Evolutionary conservation across 2,888 invertebrate genomes (phyloP), one percentile per base, ranked within the genome.

Genomic region (Erebia aethiops): DNA sequence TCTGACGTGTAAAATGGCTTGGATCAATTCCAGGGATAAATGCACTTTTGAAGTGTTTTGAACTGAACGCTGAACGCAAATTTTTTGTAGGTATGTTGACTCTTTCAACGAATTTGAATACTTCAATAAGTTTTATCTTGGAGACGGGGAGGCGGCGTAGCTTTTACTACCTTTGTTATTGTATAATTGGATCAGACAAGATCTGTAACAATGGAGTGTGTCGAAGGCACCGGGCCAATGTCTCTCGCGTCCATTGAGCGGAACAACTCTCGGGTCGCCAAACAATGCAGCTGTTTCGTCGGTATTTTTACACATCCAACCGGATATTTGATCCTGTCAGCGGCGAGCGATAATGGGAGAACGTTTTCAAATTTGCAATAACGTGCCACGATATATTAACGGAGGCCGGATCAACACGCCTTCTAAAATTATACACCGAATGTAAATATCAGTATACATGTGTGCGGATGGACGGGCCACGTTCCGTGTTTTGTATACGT

Each of bases 321-420:
- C 73, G 75, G 78, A 79, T 73, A 78, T 75, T 74, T 69, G 77
- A 78, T 79, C 78, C 76, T 70, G 74, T 73, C 73, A 56, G 64
- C 73, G 43, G 35, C 63, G 51, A 54, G 56, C 75, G 75, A 71
- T 74, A 76, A 76, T 69, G 72, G 74, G 58, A 66, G 71, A 74
- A 77, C 72, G 74, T 75, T 76, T 78, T 76, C 67, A 68, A 68
- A 77, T 77, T 74, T 74, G 74, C 76, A 72, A 75, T 71, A 66
- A 68, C 67, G 54, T 57, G 64, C 18, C 21, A 61, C 70, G 76
- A 67, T 77, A 79, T 76, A 81, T 76, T 75, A 74, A 77, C 77
- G 81, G 84, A 83, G 85, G 85, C 80, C 84, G 81, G 80, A 83
- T 84, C 84, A 81, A 85, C 84, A 80, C 82, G 81, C 79, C 77